Conservation (phyloP, 2,888 invertebrate species). For the Stenotaenia linearis region DNA sequence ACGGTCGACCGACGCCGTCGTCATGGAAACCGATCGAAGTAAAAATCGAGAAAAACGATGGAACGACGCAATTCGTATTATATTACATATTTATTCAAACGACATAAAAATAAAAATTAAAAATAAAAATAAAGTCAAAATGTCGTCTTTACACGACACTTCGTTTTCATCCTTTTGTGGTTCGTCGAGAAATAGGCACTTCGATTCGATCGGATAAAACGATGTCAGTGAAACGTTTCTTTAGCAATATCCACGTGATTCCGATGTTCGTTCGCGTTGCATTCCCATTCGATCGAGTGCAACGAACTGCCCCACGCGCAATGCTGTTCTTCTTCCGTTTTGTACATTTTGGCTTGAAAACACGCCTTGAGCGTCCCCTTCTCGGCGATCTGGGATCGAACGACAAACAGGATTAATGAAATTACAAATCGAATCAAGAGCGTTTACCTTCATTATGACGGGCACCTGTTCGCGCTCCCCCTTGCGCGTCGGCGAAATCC, state of each 20-base stretch:
- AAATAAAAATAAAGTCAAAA: neutral
- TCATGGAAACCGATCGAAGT: neutral
- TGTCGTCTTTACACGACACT: no score
- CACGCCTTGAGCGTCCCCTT: constrained; percentile 52
- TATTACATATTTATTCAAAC: no score
- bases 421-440: neutral
- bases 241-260: constrained; percentile 52
- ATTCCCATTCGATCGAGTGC: constrained; percentile 55
- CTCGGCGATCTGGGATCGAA: constrained; percentile 50
- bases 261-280: constrained; percentile 46
- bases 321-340: constrained; percentile 52
- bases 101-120: neutral
- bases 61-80: no score
- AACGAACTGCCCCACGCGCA: constrained; percentile 54
- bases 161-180: no score
- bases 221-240: constrained; percentile 50
- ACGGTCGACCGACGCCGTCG: neutral
- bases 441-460: constrained; percentile 48
- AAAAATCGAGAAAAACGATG: neutral
- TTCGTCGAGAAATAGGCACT: no score
- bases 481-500: constrained; percentile 48
- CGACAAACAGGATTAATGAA: constrained; percentile 32
- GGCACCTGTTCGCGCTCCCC: constrained; percentile 52
- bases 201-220: neutral
- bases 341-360: constrained; percentile 55